Percentiles rank a stretch among this genome's conserved stretches.
Conservation (phyloP, 1,140 invertebrate species). For the Ditylenchus dipsaci region DNA sequence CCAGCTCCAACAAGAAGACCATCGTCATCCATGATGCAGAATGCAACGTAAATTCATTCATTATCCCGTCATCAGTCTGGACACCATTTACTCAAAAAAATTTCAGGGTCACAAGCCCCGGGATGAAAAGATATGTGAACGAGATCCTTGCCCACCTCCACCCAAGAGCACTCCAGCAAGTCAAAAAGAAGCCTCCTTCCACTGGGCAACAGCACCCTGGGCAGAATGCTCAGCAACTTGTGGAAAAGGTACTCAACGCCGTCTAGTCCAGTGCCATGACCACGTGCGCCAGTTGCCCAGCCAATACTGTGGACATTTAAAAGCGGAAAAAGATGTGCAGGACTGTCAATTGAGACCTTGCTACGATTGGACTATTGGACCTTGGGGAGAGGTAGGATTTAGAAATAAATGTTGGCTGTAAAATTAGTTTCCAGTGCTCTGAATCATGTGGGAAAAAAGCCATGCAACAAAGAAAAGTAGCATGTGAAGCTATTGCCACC, state of each 20-base stretch:
- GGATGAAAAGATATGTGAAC: slow-evolving; percentile 35
- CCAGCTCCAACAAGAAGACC: background rate
- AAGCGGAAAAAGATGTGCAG: background rate
- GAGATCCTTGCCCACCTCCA: slow-evolving; percentile 10
- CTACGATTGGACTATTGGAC: background rate
- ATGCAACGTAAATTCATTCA: slow-evolving; percentile 29
- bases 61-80: background rate
- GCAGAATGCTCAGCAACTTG: slow-evolving; percentile 43
- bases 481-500: slow-evolving; percentile 25
- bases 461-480: slow-evolving; percentile 36
- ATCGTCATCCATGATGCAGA: slow-evolving; percentile 40
- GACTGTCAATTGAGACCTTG: background rate
- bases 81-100: background rate
- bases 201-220: slow-evolving; percentile 52
- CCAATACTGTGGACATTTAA: background rate
- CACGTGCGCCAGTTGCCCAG: slow-evolving; percentile 42
- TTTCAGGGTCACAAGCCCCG: slow-evolving; percentile 34
- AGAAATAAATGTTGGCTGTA: background rate
- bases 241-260: slow-evolving; percentile 46
- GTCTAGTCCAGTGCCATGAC: slow-evolving; percentile 50
- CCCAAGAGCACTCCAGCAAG: background rate
- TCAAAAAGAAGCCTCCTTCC: background rate
- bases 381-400: background rate
- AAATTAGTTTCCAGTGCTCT: background rate
- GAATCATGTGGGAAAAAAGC: slow-evolving; percentile 42